Conservation (phyloP, 2,888 invertebrate species). For the Sminthurinus aureus region DNA sequence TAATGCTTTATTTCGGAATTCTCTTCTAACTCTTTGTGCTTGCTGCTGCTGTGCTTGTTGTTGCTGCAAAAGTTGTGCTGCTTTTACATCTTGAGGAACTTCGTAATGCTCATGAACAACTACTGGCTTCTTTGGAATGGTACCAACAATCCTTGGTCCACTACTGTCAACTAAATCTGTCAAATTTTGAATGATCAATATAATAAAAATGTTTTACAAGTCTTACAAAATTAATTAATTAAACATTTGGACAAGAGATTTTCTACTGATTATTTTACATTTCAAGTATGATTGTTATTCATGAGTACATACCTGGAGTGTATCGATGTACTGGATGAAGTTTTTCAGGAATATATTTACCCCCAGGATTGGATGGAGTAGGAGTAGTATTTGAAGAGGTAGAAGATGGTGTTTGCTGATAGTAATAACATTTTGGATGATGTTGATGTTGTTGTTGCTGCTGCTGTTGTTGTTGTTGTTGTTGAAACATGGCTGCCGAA, state of each 20-base stretch:
- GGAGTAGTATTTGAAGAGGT: constrained; percentile 38
- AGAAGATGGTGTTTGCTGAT: constrained; percentile 53
- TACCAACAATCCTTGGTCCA: constrained; percentile 75
- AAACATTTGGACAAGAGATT: no score
- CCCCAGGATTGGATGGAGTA: constrained; percentile 35
- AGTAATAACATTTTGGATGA: constrained; percentile 58
- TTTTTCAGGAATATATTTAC: constrained; percentile 59
- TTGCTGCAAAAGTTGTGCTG: constrained; percentile 46
- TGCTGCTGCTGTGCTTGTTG: constrained; percentile 52
- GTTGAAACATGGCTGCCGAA: constrained; percentile 1
- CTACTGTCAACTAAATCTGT: constrained; percentile 45
- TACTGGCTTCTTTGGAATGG: constrained; percentile 73
- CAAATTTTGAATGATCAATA: background rate
- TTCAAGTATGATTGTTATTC: no score
- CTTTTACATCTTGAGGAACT: constrained; percentile 52
- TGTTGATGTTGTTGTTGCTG: constrained; percentile 54
- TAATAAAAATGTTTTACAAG: background rate
- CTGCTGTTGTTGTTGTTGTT: constrained; percentile 59
- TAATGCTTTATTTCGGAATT: constrained; percentile 64
- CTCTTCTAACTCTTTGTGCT: constrained; percentile 40
- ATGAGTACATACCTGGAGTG: constrained; percentile 53
- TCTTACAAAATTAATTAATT: no score
- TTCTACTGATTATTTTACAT: no score
- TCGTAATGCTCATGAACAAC: constrained; percentile 58
- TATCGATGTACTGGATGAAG: constrained; percentile 59